phyloP scores from a whole-genome alignment of 2,888 invertebrate genomes.

The Eupithecia abbreviata region DNA sequence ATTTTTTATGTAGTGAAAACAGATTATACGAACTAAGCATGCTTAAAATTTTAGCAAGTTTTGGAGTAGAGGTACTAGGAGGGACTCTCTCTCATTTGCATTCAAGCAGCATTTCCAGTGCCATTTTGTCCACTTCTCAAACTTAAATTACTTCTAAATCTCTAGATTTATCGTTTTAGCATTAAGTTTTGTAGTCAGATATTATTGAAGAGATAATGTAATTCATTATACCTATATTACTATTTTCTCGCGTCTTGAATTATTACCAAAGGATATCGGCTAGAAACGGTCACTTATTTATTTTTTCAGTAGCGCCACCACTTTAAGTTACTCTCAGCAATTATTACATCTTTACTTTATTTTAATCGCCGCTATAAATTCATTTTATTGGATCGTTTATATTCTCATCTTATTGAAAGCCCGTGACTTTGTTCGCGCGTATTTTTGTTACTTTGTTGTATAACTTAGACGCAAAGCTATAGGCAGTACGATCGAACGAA shows the following conservation, averaged over 20 bases:
- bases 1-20: too few relatives aligned
- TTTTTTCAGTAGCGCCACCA: conserved; percentile 17
- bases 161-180: neutral
- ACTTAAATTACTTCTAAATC: neutral
- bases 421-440: neutral
- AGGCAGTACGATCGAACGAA: too few relatives aligned
- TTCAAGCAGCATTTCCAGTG: too few relatives aligned
- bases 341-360: conserved; percentile 11
- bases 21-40: too few relatives aligned
- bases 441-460: neutral
- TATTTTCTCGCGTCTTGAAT: neutral
- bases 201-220: neutral
- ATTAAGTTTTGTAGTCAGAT: neutral
- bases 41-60: too few relatives aligned
- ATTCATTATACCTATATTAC: neutral
- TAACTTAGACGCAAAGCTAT: too few relatives aligned
- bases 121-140: neutral
- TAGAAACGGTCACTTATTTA: neutral
- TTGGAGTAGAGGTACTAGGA: too few relatives aligned
- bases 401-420: conserved; percentile 8
- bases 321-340: conserved; percentile 8
- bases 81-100: neutral
- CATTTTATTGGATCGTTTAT: conserved; percentile 33
- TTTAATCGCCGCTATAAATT: conserved; percentile 31
- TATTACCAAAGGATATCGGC: neutral